These are phyloP conservation scores for Aradus depressus DNA, from an alignment of 2,888 invertebrate genomes.

Conservation along the genomic window DNA sequence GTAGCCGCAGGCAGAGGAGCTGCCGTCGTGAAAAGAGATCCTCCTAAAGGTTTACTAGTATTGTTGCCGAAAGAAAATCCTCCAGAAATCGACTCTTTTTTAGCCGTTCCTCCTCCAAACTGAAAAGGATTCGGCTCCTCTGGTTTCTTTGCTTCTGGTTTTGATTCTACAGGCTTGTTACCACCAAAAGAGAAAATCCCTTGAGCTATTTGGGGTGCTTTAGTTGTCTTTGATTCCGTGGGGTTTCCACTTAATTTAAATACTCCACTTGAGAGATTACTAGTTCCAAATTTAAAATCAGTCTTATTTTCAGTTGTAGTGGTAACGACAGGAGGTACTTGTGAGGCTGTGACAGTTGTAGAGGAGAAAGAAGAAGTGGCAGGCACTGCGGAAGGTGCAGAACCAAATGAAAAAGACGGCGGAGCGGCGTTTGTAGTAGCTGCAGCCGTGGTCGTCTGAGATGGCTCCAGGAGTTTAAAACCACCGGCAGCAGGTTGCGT, in stretches of 20 bases:
- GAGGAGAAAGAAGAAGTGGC: background rate
- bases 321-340: background rate
- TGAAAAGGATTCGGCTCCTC: slow-evolving; percentile 7
- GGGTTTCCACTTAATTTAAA: background rate
- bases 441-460: background rate
- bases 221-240: slow-evolving; percentile 2
- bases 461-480: background rate
- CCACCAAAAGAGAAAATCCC: slow-evolving; percentile 7
- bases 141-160: background rate
- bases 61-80: slow-evolving; percentile 11
- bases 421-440: background rate
- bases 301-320: background rate
- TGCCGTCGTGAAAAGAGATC: background rate
- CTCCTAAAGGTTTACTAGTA: background rate
- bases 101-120: too few species aligned
- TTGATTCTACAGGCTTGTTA: slow-evolving; percentile 4
- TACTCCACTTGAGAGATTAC: background rate
- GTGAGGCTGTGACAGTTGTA: background rate
- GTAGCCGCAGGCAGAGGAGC: background rate
- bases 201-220: background rate
- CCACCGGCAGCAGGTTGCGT: background rate
- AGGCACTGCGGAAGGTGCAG: background rate
- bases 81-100: too few species aligned
- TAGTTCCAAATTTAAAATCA: background rate
- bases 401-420: background rate